Conservation (phyloP, 2,888 invertebrate species). For the Masnerella sp. region DNA sequence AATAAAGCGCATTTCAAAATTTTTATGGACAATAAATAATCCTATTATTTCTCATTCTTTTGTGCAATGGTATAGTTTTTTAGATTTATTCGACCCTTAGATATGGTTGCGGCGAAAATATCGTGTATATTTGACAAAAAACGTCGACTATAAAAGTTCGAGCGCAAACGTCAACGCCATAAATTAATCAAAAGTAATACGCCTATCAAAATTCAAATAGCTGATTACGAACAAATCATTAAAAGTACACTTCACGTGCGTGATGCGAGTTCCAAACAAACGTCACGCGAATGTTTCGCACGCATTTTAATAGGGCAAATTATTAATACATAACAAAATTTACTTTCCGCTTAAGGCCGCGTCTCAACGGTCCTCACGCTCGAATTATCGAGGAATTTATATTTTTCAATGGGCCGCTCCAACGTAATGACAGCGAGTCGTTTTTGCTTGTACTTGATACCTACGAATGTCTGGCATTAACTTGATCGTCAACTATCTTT, state of each 20-base stretch:
- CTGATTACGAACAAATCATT: constrained; percentile 39
- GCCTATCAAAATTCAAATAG: constrained; percentile 21
- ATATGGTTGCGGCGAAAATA: constrained; percentile 22
- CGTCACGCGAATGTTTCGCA: constrained; percentile 16
- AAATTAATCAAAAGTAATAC: constrained; percentile 36
- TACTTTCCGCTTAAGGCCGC: constrained; percentile 31
- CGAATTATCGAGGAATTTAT: constrained; percentile 32
- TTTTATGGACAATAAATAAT: constrained; percentile 10
- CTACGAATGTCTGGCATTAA: constrained; percentile 45
- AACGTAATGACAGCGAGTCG: constrained; percentile 32
- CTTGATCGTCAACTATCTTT: constrained; percentile 42
- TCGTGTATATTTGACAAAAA: constrained; percentile 14
- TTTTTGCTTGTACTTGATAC: constrained; percentile 42
- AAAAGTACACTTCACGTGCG: constrained; percentile 29
- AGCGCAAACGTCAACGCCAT: constrained; percentile 29
- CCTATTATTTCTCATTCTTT: constrained; percentile 6
- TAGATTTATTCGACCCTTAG: constrained; percentile 23
- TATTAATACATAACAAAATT: constrained; percentile 38
- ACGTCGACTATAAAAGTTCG: constrained; percentile 3
- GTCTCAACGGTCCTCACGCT: constrained; percentile 19
- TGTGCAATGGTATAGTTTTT: constrained; percentile 8
- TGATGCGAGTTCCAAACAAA: constrained; percentile 27
- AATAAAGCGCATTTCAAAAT: not conserved
- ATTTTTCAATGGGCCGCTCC: constrained; percentile 18
- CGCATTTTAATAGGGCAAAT: constrained; percentile 30